These are phyloP conservation scores for Ceuthmochares aereus DNA, from an alignment of 2,113 vertebrate species.

Conservation along the genomic window DNA sequence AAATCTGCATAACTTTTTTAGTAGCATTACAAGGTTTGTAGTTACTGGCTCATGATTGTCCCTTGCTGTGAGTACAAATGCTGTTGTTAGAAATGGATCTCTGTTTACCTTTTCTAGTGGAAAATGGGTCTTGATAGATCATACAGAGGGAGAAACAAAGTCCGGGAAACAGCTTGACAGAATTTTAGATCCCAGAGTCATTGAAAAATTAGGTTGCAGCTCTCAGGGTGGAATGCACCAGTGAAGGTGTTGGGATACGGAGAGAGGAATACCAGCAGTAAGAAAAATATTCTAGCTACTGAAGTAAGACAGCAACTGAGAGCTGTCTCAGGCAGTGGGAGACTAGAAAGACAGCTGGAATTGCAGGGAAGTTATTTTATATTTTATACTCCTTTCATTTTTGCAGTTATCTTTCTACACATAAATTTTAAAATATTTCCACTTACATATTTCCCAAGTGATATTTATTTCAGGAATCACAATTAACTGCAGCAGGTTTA, in stretches of 20 bases:
- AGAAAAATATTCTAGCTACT: neutral
- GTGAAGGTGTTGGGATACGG: neutral
- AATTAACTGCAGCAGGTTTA: neutral
- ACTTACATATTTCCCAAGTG: neutral
- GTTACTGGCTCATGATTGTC: neutral
- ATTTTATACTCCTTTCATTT: neutral
- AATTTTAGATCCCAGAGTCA: neutral
- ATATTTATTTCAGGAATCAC: neutral
- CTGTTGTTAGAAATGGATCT: neutral
- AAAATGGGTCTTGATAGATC: constrained; percentile 24
- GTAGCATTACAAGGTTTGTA: neutral
- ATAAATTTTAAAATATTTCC: neutral
- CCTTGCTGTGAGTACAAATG: neutral
- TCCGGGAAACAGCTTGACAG: constrained; percentile 17
- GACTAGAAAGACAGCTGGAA: neutral
- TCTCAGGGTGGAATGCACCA: neutral
- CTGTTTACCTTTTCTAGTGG: constrained; percentile 33
- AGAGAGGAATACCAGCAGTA: neutral
- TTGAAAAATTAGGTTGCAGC: neutral
- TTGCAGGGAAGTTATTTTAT: neutral
- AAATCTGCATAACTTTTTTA: neutral
- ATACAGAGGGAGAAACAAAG: constrained; percentile 1
- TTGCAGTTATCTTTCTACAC: neutral
- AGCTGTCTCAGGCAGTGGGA: neutral
- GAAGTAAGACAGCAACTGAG: neutral